Base-by-base conservation (phyloP, 2,888 invertebrate genomes). In the Melipona bicolor region DNA sequence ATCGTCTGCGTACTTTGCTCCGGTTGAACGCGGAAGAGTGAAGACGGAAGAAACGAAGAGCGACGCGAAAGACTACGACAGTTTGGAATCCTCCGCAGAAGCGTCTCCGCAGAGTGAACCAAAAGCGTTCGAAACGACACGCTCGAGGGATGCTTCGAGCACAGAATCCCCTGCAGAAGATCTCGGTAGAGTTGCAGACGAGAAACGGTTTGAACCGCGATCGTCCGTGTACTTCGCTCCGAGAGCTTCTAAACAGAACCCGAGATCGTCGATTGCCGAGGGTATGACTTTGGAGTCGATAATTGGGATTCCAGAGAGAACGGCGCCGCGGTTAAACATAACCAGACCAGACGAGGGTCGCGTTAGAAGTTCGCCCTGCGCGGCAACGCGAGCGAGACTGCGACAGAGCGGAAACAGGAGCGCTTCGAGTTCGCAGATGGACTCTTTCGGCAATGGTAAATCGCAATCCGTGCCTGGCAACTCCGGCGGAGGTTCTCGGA, bases 361-460 rank as follows among this genome's bases (percentile, higher is more conserved):
- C 0, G n/a, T 9, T 0, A 0, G 0, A 13, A 67, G 54, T 15
- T 84, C 84, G 0, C 84, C 84, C 0, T 83, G 84, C 27, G 84
- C 84, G 5, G 84, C 84, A 0, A 78, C 84, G 0, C 79, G 52
- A 2, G 78, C 64, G 1, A 80, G 62, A 19, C 19, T 79, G n/a
- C 70, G 32, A n/a, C 54, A 21, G 13, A 6, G 1, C 36, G 43
- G 50, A 13, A 24, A 19, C 11, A 52, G 17, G 0, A 15, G 0
- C 19, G 6, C n/a, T 0, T 61, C 43, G 32, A 19, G 5, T 2
- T 52, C 36, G 13, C 13, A 24, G 0, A 11, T 27, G 6, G 43
- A 49, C 15, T 65, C 59, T 1, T 74, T 19, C 21, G 71, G 49
- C n/a, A 65, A 32, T 9, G 24, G 13, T 19, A n/a, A 65, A 9